Conservation (phyloP, 1,140 invertebrate species). For the Nasonia longicornis region DNA sequence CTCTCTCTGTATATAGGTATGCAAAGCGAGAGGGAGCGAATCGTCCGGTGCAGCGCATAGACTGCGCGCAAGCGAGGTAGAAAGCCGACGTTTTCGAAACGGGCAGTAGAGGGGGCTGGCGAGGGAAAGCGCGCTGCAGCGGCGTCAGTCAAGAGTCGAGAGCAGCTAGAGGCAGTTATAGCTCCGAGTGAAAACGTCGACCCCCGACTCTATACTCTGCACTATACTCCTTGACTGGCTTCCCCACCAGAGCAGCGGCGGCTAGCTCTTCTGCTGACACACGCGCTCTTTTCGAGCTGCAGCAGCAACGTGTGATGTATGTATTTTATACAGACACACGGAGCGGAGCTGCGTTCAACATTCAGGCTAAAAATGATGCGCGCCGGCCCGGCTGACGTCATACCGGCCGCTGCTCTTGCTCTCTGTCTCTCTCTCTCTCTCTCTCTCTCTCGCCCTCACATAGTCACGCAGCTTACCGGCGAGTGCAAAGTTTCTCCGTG, state of each 20-base stretch:
- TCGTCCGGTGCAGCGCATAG: neutral
- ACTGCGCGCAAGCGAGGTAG: neutral
- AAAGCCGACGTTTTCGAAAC: slow-evolving; percentile 38
- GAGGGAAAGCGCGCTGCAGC: slow-evolving; percentile 47
- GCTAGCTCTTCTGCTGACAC: neutral
- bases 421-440: slow-evolving; percentile 47
- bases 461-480: neutral
- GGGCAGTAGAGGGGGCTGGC: slow-evolving; percentile 26
- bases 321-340: neutral
- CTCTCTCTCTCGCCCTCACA: slow-evolving; percentile 38
- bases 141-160: slow-evolving; percentile 19
- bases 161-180: slow-evolving; percentile 14
- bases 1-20: no score
- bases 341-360: neutral
- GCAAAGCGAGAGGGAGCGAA: slow-evolving; percentile 15
- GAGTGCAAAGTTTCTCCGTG: neutral
- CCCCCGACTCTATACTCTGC: neutral
- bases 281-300: slow-evolving; percentile 5
- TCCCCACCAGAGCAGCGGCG: neutral
- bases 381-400: slow-evolving; percentile 55
- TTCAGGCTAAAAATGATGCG: slow-evolving; percentile 60
- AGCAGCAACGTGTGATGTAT: neutral
- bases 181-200: slow-evolving; percentile 41
- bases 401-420: slow-evolving; percentile 23
- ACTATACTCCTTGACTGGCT: slow-evolving; percentile 10